Evolutionary conservation across 1,140 invertebrate species (phyloP).

Genomic region (Zaprionus camerounensis): DNA sequence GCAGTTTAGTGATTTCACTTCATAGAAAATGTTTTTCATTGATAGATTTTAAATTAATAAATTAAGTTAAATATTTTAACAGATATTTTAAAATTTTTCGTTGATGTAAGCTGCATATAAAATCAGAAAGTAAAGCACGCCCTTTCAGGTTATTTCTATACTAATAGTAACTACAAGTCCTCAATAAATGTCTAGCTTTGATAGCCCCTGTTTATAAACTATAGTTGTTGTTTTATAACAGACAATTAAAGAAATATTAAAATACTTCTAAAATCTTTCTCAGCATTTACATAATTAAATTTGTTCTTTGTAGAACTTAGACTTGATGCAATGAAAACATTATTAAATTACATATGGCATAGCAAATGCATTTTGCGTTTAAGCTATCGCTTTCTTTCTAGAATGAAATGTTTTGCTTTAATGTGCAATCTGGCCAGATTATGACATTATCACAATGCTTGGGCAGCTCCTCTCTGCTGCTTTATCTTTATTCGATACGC

Average conservation of each 20-base stretch:
- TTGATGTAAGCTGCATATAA: too few species aligned
- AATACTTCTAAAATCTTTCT: background rate
- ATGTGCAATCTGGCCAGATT: background rate
- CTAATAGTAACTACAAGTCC: too few species aligned
- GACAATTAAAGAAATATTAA: background rate
- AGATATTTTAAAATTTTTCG: too few species aligned
- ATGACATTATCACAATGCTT: background rate
- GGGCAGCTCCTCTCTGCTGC: background rate
- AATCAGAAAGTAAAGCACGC: too few species aligned
- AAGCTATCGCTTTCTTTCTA: background rate
- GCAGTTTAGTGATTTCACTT: too few species aligned
- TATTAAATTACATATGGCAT: background rate
- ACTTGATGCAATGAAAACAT: background rate
- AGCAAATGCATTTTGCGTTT: background rate
- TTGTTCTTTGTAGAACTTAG: background rate
- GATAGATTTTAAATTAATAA: background rate
- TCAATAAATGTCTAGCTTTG: too few species aligned
- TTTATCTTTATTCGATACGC: conserved; percentile 10
- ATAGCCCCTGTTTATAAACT: too few species aligned
- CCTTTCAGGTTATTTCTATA: too few species aligned
- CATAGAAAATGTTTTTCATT: background rate
- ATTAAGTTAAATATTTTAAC: background rate
- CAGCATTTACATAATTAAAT: background rate
- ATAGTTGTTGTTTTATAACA: too few species aligned
- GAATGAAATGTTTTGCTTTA: background rate